Base-by-base conservation (phyloP, 1,140 invertebrate genomes). In the Drosophila sp. region DNA sequence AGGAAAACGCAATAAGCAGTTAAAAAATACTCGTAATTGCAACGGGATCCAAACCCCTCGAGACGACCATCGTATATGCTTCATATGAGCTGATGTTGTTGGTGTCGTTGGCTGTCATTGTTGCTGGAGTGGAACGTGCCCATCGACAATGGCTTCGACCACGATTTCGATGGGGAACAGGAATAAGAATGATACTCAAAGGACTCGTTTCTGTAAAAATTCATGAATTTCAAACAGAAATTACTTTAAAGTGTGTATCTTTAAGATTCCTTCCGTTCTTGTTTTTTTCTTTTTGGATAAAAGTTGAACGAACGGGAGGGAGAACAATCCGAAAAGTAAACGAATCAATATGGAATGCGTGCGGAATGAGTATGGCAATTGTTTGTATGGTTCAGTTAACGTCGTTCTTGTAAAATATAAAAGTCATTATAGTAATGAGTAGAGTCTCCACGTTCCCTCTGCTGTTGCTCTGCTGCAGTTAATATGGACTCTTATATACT, bases 1-100 rank as follows among this genome's bases (percentile, higher is more conserved):
- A 83, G 69, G 66, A 79, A 89, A 89, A 89, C 84, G 84, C 84
- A 87, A 87, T 87, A 89, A 87, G 84, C 84, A 87, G 84, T 87
- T 87, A 87, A 87, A 87, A 87, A 87, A 89, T 87, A 84, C 84
- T 84, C 84, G 84, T 87, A 87, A 87, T 87, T 87, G 84, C 84
- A 87, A 72, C 79, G 79, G 76, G 76, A 72, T 76, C 74, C 68
- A 71, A 73, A 50, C 70, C 78, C 81, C 73, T 60, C 41, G 70
- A 70, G 85, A 73, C 66, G 67, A 66, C 63, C 76, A 73, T 87
- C 71, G 64, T 73, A 77, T 84, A 82, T 81, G 83, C 71, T 70
- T 74, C 84, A 83, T 80, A 89, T 83, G 84, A 86, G 83, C 70
- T 82, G 79, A 66, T 71, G 66, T 81, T 86, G 82, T 71, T 82